phyloP scores from a whole-genome alignment of 2,888 invertebrate species.

The Epirrita christyi region DNA sequence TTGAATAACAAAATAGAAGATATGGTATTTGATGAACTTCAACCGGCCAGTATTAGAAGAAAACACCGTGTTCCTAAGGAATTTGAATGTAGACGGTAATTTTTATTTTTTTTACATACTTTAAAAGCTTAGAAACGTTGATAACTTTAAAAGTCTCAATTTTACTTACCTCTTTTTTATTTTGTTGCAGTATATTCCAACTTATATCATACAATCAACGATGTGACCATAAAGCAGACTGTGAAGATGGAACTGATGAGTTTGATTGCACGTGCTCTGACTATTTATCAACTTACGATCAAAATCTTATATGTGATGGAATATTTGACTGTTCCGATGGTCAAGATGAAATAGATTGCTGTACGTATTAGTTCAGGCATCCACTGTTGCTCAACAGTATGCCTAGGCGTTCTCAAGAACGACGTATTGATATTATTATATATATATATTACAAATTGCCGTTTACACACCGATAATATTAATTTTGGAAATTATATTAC shows the following conservation, averaged over 20 bases:
- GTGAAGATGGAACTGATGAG: slow-evolving; percentile 94
- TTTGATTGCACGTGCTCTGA: slow-evolving; percentile 89
- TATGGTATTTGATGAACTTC: slow-evolving; percentile 53
- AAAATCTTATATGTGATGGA: slow-evolving; percentile 89
- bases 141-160: no score
- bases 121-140: no score
- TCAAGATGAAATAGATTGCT: slow-evolving; percentile 90
- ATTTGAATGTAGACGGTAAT: slow-evolving; percentile 77
- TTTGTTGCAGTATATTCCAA: slow-evolving; percentile 86
- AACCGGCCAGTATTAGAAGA: slow-evolving; percentile 66
- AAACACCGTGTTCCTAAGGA: slow-evolving; percentile 59
- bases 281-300: slow-evolving; percentile 80
- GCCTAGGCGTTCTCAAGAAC: no score
- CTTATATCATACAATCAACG: slow-evolving; percentile 83
- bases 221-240: slow-evolving; percentile 89
- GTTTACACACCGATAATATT: background rate
- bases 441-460: background rate
- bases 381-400: no score
- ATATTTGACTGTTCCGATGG: slow-evolving; percentile 89
- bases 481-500: slow-evolving; percentile 36
- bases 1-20: slow-evolving; percentile 53
- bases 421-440: no score
- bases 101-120: background rate
- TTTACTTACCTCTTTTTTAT: no score
- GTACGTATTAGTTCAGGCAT: slow-evolving; percentile 70